phyloP scores from a whole-genome alignment of 2,888 invertebrate genomes.

The Trissolcus brochymenae region DNA sequence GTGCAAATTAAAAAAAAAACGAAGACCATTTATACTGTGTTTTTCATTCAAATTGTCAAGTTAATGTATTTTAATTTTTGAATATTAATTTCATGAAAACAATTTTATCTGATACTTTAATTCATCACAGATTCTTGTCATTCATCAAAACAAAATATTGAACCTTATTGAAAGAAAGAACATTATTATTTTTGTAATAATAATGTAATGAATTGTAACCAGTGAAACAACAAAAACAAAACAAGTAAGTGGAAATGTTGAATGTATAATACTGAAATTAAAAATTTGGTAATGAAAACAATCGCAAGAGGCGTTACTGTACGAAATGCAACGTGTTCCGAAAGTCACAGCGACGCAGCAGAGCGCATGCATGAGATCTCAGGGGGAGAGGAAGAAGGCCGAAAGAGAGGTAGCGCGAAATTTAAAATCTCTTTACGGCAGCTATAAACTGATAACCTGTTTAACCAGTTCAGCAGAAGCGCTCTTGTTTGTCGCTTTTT shows the following conservation, averaged over 20 bases:
- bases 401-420: conserved; percentile 71
- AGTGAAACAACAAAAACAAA: no score
- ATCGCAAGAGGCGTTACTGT: not conserved
- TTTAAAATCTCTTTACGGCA: conserved; percentile 74
- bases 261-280: no score
- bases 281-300: conserved; percentile 12
- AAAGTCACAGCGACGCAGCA: not conserved
- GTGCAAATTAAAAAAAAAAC: conserved; percentile 59
- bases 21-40: conserved; percentile 50
- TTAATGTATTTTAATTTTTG: no score
- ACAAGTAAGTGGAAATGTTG: no score
- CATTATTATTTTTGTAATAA: no score
- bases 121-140: no score
- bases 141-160: no score
- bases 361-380: no score
- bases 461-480: conserved; percentile 71
- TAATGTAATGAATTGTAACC: no score
- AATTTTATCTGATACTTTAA: no score
- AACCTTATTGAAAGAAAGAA: no score
- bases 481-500: conserved; percentile 63
- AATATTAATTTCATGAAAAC: no score
- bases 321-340: not conserved
- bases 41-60: conserved; percentile 27
- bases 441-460: conserved; percentile 74
- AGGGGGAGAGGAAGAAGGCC: conserved; percentile 56